Evolutionary conservation across 1,140 invertebrate species (phyloP).

Genomic region (Lordiphosa stackelbergi): DNA sequence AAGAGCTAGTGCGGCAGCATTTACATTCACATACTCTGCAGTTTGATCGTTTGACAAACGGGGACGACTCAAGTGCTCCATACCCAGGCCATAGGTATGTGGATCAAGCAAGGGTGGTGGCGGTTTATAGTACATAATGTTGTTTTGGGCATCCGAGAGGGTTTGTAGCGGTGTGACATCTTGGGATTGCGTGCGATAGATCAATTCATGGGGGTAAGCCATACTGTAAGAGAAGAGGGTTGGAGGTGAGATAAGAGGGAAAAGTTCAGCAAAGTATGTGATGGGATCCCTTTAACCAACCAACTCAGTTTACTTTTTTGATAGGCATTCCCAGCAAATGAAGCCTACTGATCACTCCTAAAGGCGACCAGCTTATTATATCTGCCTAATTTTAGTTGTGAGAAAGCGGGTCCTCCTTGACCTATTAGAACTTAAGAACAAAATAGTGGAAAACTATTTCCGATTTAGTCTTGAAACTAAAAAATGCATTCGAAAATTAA

Average conservation of each 20-base stretch:
- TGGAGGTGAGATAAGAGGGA: neutral
- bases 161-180: conserved; percentile 77
- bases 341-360: no score
- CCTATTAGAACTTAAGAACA: no score
- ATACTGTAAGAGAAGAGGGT: conserved; percentile 9
- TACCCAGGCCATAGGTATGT: conserved; percentile 54
- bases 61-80: conserved; percentile 50
- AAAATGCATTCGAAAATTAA: no score
- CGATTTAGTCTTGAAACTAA: no score
- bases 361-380: no score
- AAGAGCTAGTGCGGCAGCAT: conserved; percentile 54
- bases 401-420: no score
- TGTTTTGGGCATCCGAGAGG: conserved; percentile 64
- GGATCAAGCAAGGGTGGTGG: conserved; percentile 59
- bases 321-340: no score
- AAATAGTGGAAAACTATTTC: no score
- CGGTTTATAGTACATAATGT: conserved; percentile 71
- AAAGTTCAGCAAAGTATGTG: neutral
- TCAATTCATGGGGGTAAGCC: conserved; percentile 83
- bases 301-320: no score
- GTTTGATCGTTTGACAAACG: conserved; percentile 39
- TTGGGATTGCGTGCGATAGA: conserved; percentile 89
- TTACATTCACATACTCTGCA: conserved; percentile 59
- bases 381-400: no score
- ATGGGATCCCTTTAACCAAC: no score